phyloP scores from a whole-genome alignment of 2,797 vertebrate genomes.

The Erethizon dorsatum region DNA sequence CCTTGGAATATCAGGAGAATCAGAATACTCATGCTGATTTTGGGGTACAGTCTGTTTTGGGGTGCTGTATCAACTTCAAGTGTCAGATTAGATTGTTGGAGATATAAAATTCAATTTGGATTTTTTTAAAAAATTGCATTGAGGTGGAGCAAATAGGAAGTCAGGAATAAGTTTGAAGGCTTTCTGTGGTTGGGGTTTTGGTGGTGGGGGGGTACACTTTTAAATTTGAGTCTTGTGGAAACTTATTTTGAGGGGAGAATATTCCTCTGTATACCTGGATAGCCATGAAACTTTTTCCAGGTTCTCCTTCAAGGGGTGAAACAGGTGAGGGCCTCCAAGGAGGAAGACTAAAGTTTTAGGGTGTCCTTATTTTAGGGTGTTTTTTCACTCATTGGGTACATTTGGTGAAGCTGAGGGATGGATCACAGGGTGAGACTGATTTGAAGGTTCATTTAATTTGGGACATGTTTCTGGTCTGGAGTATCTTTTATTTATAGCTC shows the following conservation, averaged over 20 bases:
- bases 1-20: not conserved
- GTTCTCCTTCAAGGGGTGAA: not conserved
- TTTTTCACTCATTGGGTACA: not conserved
- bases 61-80: constrained; percentile 10
- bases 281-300: not conserved
- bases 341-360: constrained; percentile 63
- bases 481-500: constrained; percentile 44
- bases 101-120: not conserved
- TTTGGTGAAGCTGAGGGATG: constrained; percentile 21
- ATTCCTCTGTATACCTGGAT: not conserved
- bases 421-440: not conserved
- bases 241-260: constrained; percentile 10
- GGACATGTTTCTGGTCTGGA: not conserved
- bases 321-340: not conserved
- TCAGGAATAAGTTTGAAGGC: not conserved
- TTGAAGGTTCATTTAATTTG: constrained; percentile 23
- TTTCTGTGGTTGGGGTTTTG: not conserved
- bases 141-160: not conserved
- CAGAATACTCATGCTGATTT: not conserved
- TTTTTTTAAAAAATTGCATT: not conserved
- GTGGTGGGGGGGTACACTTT: not conserved
- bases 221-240: constrained; percentile 49
- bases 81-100: constrained; percentile 33
- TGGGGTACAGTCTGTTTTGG: not conserved
- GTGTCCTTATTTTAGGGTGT: constrained; percentile 55